These are phyloP conservation scores for Parnassius mnemosyne DNA, from an alignment of 2,888 invertebrate genomes.

Conservation along the genomic window DNA sequence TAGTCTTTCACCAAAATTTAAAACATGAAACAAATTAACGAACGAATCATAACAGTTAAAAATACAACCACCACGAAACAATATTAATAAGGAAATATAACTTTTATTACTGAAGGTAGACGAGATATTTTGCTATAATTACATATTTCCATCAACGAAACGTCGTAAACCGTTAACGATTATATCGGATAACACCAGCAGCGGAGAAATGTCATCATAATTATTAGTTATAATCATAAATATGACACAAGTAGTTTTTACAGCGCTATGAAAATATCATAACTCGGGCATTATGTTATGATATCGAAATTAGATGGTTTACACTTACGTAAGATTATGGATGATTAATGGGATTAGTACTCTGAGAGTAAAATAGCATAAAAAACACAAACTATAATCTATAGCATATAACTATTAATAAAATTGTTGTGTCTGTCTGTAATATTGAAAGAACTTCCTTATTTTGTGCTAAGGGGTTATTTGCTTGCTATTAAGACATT, in stretches of 20 bases:
- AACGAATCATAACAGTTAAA: no score
- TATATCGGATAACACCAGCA: constrained; percentile 28
- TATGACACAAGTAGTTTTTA: constrained; percentile 56
- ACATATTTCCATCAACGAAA: constrained; percentile 7
- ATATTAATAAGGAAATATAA: no score
- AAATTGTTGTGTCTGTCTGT: no score
- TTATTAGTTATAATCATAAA: constrained; percentile 56
- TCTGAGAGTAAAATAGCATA: no score
- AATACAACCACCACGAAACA: no score
- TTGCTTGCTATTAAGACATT: no score
- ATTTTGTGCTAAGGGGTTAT: no score
- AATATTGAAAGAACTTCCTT: no score
- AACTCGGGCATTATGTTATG: constrained; percentile 35
- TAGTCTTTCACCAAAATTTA: no score
- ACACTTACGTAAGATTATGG: constrained; percentile 4
- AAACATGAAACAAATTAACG: no score
- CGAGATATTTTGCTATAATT: constrained; percentile 6
- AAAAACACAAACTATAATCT: no score
- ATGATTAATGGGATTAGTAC: constrained; percentile 14
- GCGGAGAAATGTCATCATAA: constrained; percentile 45
- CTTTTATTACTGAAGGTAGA: not conserved
- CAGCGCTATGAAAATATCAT: constrained; percentile 48
- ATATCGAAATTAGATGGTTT: constrained; percentile 29
- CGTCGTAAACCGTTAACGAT: constrained; percentile 19
- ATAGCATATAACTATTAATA: no score